Evolutionary conservation across 2,888 invertebrate genomes (phyloP), one percentile per base, ranked within the genome.

Genomic region (Pogonocherus hispidulus): DNA sequence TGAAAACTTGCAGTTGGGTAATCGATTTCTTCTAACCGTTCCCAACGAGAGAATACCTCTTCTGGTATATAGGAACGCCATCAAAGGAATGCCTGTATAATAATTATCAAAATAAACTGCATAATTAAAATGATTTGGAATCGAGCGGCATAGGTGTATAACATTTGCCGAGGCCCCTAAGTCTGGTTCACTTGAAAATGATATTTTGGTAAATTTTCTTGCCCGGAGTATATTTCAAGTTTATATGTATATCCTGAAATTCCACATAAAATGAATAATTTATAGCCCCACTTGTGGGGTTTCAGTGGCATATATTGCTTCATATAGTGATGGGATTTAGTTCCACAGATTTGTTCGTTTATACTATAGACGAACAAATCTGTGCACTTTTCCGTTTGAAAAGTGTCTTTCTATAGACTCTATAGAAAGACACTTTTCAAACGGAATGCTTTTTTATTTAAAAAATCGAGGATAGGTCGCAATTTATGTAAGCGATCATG

Each of bases 1-100:
- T 14, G 79, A 79, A 8, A 84, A 68, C 67, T 81, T 81, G 64
- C 80, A 80, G 63, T 81, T 78, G 2, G 79, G 78, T 47, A 83
- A 70, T 65, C 82, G 69, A 32, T 79, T 76, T 71, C 72, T 71
- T 54, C 80, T 51, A n/a, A 80, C 75, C 35, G 83, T 83, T 14
- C 81, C 81, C 32, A 83, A 41, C 22, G 68, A 60, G 37, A 71
- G 63, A 46, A 83, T 82, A 37, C 80, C 81, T 65, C 74, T 59
- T 60, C 77, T 67, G n/a, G 77, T 11, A 14, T 41, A 66, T 51
- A 82, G 59, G 60, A 75, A 75, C n/a, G 56, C 69, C 41, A 41
- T 3, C 16, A 81, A 20, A 11, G 83, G 69, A 19, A 47, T 47
- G 47, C 19, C 11, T 6, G 20, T 47, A n/a, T 47, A 47, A 20